These are phyloP conservation scores for Terrapene triunguis DNA, from an alignment of 2,113 vertebrate species.

Conservation along the genomic window DNA sequence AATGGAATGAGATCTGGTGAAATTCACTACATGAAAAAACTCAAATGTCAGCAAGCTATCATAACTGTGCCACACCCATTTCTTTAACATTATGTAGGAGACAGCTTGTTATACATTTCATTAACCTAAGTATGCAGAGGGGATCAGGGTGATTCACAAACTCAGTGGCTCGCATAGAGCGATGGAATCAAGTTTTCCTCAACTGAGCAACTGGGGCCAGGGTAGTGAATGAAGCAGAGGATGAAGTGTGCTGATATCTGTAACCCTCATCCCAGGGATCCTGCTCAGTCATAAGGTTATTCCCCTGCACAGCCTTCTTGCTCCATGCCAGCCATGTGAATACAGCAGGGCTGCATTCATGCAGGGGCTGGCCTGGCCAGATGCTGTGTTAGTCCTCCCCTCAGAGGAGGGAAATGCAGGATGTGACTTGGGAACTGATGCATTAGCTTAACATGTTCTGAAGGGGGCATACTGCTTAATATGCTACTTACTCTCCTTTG, in stretches of 20 bases:
- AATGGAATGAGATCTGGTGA: not conserved
- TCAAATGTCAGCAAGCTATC: not conserved
- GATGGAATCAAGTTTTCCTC: not conserved
- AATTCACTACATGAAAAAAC: not conserved
- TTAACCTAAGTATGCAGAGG: not conserved
- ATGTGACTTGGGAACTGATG: not conserved
- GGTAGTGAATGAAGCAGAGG: not conserved
- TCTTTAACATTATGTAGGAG: not conserved
- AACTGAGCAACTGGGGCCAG: not conserved
- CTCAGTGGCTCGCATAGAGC: not conserved
- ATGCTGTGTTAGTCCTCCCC: not conserved
- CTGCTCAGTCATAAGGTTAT: not conserved
- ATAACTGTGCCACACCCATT: not conserved
- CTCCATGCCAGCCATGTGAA: not conserved
- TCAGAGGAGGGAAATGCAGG: not conserved
- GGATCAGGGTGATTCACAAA: not conserved
- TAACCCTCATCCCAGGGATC: not conserved
- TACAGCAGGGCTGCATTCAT: not conserved
- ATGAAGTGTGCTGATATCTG: not conserved
- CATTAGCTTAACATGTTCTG: not conserved
- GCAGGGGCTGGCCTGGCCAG: not conserved
- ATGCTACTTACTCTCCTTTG: not conserved
- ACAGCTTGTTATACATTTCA: not conserved
- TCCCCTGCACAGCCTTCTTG: not conserved
- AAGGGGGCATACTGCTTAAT: not conserved